Conservation (phyloP, 2,113 vertebrate species). For the Rhynchomys soricoides region DNA sequence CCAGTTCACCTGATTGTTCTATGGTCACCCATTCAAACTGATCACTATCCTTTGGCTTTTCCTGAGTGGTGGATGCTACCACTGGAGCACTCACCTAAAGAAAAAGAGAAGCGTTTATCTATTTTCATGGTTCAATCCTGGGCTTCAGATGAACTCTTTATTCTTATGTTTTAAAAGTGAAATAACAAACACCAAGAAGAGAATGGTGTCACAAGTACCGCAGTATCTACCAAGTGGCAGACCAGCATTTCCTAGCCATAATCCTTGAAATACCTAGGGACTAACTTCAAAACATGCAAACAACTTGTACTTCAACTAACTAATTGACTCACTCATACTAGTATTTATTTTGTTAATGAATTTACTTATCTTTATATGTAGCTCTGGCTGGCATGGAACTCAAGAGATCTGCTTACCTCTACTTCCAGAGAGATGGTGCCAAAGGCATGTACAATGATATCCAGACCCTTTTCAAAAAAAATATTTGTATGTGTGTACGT, state of each 20-base stretch:
- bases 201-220: background rate
- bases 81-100: conserved; percentile 96
- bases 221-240: background rate
- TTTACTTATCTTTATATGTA: background rate
- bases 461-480: background rate
- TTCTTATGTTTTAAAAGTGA: background rate
- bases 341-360: background rate
- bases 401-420: background rate
- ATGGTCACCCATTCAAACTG: conserved; percentile 99
- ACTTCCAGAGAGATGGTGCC: background rate
- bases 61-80: conserved; percentile 94
- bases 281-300: background rate
- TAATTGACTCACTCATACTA: background rate
- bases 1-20: conserved; percentile 97
- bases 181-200: background rate
- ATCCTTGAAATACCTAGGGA: background rate
- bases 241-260: background rate
- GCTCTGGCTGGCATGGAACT: background rate
- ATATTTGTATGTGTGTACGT: background rate
- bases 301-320: background rate
- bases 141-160: conserved; percentile 4
- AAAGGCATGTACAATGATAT: background rate
- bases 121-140: conserved; percentile 13
- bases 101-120: background rate
- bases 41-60: conserved; percentile 98